Evolutionary conservation across 2,113 vertebrate species (phyloP).

Genomic region (Embiotoca jacksoni): DNA sequence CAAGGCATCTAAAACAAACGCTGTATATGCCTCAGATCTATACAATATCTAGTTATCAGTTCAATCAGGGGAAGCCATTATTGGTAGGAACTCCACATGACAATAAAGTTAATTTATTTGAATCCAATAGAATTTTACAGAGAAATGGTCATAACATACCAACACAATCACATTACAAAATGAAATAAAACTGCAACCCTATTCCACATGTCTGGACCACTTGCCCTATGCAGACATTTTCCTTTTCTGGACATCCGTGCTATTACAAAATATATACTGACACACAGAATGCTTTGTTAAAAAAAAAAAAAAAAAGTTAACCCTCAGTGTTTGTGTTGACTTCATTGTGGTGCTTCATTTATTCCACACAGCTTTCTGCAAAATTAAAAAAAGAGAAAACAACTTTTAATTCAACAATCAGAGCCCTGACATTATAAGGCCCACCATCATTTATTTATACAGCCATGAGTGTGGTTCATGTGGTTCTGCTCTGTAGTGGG

Average conservation of each 20-base stretch:
- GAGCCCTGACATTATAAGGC: background rate
- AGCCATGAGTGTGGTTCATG: no score
- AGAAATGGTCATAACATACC: background rate
- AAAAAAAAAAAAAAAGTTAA: constrained; percentile 5
- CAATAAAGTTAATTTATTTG: background rate
- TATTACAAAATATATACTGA: no score
- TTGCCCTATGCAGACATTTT: background rate
- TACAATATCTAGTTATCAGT: background rate
- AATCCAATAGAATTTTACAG: background rate
- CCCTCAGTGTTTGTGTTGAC: background rate
- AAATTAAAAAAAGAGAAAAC: constrained; percentile 33
- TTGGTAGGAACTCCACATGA: background rate
- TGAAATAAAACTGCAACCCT: background rate
- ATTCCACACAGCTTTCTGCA: constrained; percentile 73
- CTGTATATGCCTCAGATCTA: background rate
- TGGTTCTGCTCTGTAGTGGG: no score
- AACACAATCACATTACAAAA: background rate
- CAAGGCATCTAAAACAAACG: background rate
- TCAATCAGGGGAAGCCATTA: background rate
- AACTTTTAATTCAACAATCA: background rate
- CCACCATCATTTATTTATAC: no score
- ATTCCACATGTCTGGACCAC: background rate
- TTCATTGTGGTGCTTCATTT: background rate
- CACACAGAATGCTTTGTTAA: no score
- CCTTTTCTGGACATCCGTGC: no score